Evolutionary conservation across 1,140 invertebrate genomes (phyloP).

Genomic region (Geopemphigus sp.): DNA sequence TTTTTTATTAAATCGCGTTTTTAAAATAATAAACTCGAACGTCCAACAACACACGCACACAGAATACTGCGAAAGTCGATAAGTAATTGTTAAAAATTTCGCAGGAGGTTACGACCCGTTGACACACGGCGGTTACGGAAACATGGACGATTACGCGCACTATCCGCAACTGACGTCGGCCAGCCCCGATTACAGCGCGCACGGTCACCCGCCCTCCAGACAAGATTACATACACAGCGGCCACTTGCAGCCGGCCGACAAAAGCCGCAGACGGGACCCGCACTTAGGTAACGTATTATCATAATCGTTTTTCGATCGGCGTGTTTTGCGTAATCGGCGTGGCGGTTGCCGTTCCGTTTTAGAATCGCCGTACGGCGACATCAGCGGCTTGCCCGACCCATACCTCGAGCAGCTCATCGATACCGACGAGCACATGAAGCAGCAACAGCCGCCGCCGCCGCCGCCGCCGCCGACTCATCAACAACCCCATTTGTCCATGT

Average conservation of each 20-base stretch:
- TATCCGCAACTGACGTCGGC: constrained; percentile 68
- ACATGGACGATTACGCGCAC: constrained; percentile 80
- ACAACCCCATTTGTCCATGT: constrained; percentile 78
- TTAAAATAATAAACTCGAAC: too few species aligned
- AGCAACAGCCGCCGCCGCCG: too few species aligned
- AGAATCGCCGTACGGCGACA: constrained; percentile 91
- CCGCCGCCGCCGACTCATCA: too few species aligned
- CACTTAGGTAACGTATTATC: constrained; percentile 46
- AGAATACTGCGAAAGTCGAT: too few species aligned
- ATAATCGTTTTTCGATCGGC: neutral
- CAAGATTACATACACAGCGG: constrained; percentile 66
- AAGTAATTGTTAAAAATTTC: too few species aligned
- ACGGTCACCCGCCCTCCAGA: constrained; percentile 69
- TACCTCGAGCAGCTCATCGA: constrained; percentile 76
- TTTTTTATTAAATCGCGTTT: too few species aligned
- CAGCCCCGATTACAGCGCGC: constrained; percentile 63
- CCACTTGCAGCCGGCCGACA: constrained; percentile 58
- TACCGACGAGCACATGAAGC: constrained; percentile 59
- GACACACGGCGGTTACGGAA: constrained; percentile 75
- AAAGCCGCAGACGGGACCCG: constrained; percentile 40
- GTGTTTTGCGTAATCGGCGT: neutral
- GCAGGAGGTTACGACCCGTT: constrained; percentile 69
- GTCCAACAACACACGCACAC: too few species aligned
- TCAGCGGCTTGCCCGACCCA: constrained; percentile 82
- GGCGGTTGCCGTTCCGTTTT: constrained; percentile 42